Conservation (phyloP, 2,797 vertebrate genomes). For the Takifugu ocellatus region DNA sequence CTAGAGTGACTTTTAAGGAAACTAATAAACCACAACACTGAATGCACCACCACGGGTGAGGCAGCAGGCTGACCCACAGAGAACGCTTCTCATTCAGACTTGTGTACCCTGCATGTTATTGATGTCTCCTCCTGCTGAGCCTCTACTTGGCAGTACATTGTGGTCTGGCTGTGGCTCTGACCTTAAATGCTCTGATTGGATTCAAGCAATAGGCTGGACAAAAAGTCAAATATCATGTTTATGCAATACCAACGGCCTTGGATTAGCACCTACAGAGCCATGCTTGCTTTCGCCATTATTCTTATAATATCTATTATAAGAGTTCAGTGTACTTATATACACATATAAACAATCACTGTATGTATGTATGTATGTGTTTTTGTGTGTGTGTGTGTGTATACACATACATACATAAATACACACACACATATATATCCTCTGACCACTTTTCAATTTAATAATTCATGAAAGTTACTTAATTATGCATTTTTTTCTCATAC, state of each 20-base stretch:
- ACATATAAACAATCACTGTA: too few species aligned
- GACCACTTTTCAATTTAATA: neutral
- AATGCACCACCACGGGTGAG: constrained; percentile 1
- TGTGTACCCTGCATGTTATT: neutral
- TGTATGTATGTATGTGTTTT: too few species aligned
- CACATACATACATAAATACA: too few species aligned
- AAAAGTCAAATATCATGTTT: constrained; percentile 21
- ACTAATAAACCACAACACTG: too few species aligned
- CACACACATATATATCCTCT: too few species aligned
- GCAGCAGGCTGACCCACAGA: neutral
- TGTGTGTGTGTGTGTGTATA: too few species aligned
- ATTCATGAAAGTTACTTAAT: neutral
- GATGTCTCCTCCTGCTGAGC: constrained; percentile 6
- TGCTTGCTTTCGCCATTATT: constrained; percentile 4
- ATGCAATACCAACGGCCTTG: constrained; percentile 29
- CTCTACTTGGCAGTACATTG: constrained; percentile 11
- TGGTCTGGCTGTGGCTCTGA: constrained; percentile 18
- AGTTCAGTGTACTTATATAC: too few species aligned
- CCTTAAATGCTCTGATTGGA: constrained; percentile 26
- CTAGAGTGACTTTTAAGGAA: too few species aligned
- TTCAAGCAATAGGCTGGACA: constrained; percentile 21
- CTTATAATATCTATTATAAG: neutral
- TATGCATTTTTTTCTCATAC: neutral
- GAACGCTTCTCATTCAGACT: constrained; percentile 12
- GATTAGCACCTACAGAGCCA: constrained; percentile 39